Percentiles rank a stretch among this genome's conserved stretches.
Conservation (phyloP, 2,888 invertebrate genomes). For the Drosophila colorata region DNA sequence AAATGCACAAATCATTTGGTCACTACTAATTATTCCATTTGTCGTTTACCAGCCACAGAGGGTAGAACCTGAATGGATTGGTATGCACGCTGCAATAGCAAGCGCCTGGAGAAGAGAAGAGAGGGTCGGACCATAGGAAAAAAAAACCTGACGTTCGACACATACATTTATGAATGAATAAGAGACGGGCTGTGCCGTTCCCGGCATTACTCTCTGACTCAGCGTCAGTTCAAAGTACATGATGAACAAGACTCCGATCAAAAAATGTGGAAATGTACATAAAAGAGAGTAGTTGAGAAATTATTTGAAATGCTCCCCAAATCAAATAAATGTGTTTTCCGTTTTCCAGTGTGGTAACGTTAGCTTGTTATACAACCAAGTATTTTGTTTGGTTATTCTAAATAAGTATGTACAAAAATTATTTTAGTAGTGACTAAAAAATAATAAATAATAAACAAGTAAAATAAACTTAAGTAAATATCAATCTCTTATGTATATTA, state of each 20-base stretch:
- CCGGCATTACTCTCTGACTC: constrained; percentile 19
- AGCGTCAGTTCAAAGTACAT: constrained; percentile 15
- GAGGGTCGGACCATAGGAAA: neutral
- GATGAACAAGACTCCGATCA: constrained; percentile 15
- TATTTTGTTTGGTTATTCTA: neutral
- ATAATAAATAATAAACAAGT: too few relatives aligned
- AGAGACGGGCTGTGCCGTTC: neutral
- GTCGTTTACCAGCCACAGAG: constrained; percentile 6
- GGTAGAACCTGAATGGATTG: constrained; percentile 37
- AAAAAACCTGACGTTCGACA: constrained; percentile 5
- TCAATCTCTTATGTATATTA: neutral
- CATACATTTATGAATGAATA: constrained; percentile 47
- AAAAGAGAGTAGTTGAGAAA: too few relatives aligned
- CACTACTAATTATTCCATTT: constrained; percentile 50
- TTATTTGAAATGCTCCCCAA: too few relatives aligned
- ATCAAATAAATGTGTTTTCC: neutral
- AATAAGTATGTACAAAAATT: neutral
- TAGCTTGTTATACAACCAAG: too few relatives aligned
- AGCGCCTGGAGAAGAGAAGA: neutral
- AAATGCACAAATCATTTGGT: constrained; percentile 43
- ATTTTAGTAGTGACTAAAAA: neutral
- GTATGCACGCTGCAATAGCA: constrained; percentile 48
- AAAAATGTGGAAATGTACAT: neutral
- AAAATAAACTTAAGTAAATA: neutral
- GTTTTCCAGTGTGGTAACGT: too few relatives aligned